Percentiles rank a stretch among this genome's conserved stretches.
These are phyloP conservation scores for Papilio machaon DNA, from an alignment of 1,140 invertebrate genomes.

Conservation along the genomic window DNA sequence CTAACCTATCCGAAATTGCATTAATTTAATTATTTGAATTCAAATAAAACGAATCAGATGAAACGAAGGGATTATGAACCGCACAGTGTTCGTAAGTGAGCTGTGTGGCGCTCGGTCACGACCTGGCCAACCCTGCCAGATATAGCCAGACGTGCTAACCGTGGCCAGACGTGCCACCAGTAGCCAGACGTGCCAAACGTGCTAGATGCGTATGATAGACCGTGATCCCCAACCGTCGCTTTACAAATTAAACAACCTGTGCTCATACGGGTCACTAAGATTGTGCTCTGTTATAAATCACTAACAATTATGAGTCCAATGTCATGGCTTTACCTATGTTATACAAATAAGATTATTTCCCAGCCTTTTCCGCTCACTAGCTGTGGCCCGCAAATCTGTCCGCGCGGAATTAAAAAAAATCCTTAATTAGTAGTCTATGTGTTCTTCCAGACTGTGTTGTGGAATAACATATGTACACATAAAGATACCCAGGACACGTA, in stretches of 20 bases:
- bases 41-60: neutral
- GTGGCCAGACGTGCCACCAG: slow-evolving; percentile 57
- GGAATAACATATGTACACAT: too few relatives aligned
- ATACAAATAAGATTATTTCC: neutral
- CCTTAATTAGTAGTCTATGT: too few relatives aligned
- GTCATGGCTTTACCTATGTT: neutral
- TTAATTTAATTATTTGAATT: neutral
- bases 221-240: slow-evolving; percentile 55
- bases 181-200: slow-evolving; percentile 52
- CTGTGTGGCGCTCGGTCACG: slow-evolving; percentile 29
- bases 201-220: slow-evolving; percentile 63
- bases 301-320: neutral
- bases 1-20: neutral
- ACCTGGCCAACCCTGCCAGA: slow-evolving; percentile 44
- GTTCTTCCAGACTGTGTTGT: too few relatives aligned
- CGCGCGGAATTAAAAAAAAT: too few relatives aligned
- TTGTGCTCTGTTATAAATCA: slow-evolving; percentile 36
- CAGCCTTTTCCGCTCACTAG: too few relatives aligned
- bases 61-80: slow-evolving; percentile 21
- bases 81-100: neutral
- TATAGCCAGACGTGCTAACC: slow-evolving; percentile 56
- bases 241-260: slow-evolving; percentile 63
- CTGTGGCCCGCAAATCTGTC: too few relatives aligned
- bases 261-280: slow-evolving; percentile 41
- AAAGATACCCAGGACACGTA: too few relatives aligned